Evolutionary conservation across 2,888 invertebrate species (phyloP), one percentile per base, ranked within the genome.

Genomic region (Erpobdella octoculata): DNA sequence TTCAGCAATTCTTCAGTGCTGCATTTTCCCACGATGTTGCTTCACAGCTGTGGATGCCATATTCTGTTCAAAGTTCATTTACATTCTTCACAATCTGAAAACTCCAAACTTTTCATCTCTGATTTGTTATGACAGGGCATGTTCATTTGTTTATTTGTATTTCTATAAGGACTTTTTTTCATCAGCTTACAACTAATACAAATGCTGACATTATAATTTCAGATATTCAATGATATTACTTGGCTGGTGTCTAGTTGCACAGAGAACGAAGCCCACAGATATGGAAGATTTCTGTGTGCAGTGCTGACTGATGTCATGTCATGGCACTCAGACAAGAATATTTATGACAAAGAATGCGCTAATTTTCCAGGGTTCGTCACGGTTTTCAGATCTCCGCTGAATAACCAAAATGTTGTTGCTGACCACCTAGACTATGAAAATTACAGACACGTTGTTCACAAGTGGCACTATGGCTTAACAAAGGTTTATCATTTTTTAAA

Each of bases 381-480:
- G 69, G 95, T 94, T 84, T 95, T 93, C 85, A 88, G 94, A 58
- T 81, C 81, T 67, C 78, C 79, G 6, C 75, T 76, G 25, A 67
- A 38, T 6, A 59, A 25, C 3, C 77, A 78, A 70, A 78, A 76
- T 71, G 79, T 79, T 70, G 79, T 79, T 71, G 80, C 91, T 79
- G 94, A 95, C 81, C 91, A 93, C 81, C 92, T 97, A 36, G 93
- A 94, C 77, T 97, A 91, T 82, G 94, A 87, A 78, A 87, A 86
- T 78, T 88, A 86, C 80, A 80, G 96, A 71, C 95, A 96, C 81
- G 94, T 99, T 0, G 95, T 94, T 81, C 95, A 96, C 84, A 98
- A 98, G 82, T 99, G 98, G 98, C 97, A 98, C 84, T 95, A 93
- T 92, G 93, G 81, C 85, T 91, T 96, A 77, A 93, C 96, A 0